Base-by-base conservation (phyloP, 2,113 vertebrate genomes). In the Uria lomvia region DNA sequence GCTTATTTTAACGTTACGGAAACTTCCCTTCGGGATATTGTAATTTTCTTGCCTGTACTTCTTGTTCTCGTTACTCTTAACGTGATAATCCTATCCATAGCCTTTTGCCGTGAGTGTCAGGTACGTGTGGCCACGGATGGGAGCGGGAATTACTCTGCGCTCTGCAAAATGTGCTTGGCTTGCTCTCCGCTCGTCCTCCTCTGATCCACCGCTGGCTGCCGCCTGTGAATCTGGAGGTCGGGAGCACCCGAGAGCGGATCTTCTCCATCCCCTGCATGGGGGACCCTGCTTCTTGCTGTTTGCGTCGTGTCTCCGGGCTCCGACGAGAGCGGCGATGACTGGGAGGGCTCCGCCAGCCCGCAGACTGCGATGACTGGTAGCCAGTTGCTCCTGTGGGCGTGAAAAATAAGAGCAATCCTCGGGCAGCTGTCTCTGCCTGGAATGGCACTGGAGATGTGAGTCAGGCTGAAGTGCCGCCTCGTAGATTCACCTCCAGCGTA, bases 341-440 rank as follows among this genome's bases (percentile, higher is more conserved):
- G 91, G 80, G 82, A 84, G 66, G 94, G 82, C 81, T 88, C 30
- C 17, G 3, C 4, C 78, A 85, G 95, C 60, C 84, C 21, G 6
- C 95, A 93, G 94, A 60, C 79, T 50, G 83, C 20, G 62, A 38
- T 56, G 84, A 85, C 92, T 73, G 96, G 90, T 26, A 86, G 58
- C 90, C 94, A 94, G 92, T 94, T 96, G 96, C 95, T 96, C 24
- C 83, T 60, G 96, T 96, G 96, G 96, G 96, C 88, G 92, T 96
- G 95, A 94, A 96, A 96, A 96, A 96, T 58, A 92, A 97, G 96
- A 97, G 95, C 96, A 96, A 24, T 88, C 92, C 47, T 67, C 42
- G 96, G 96, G 95, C 96, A 97, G 96, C 96, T 97, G 96, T 94
- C 96, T 76, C 26, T 2, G 88, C 70, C 14, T 12, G 12, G 85